Evolutionary conservation across 2,888 invertebrate species (phyloP).

Genomic region (Drosophila suboccidentalis): DNA sequence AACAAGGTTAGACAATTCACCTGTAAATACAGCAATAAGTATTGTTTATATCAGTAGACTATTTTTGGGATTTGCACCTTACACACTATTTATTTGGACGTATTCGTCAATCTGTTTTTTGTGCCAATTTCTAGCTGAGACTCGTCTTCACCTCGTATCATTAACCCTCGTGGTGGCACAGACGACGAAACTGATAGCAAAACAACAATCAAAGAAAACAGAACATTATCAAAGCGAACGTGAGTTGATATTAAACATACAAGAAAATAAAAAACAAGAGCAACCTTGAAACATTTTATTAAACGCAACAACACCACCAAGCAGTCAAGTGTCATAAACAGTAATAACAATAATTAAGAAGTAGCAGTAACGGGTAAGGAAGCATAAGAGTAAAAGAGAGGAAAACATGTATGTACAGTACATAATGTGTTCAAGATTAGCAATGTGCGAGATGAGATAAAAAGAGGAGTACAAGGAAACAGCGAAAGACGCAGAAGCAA

Average conservation of each 20-base stretch:
- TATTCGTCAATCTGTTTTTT: neutral
- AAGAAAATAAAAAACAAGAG: constrained; percentile 29
- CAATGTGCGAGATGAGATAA: constrained; percentile 20
- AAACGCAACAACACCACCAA: constrained; percentile 27
- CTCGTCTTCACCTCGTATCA: neutral
- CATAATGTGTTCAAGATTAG: constrained; percentile 27
- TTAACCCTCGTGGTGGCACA: constrained; percentile 4
- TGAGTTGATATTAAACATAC: constrained; percentile 19
- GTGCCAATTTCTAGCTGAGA: constrained; percentile 20
- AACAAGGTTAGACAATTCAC: constrained; percentile 22
- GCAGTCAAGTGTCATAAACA: constrained; percentile 45
- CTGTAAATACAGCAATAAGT: neutral
- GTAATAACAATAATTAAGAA: constrained; percentile 52
- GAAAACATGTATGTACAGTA: neutral
- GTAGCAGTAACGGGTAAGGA: constrained; percentile 9
- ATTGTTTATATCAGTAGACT: constrained; percentile 4
- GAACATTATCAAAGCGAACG: constrained; percentile 32
- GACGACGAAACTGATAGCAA: constrained; percentile 51
- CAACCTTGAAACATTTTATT: constrained; percentile 58
- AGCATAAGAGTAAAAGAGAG: constrained; percentile 6
- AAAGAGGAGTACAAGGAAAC: constrained; percentile 12
- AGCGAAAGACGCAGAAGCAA: constrained; percentile 31
- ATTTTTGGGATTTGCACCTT: constrained; percentile 3
- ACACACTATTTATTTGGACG: constrained; percentile 10
- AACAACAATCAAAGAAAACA: constrained; percentile 53